Evolutionary conservation across 2,113 vertebrate genomes (phyloP), one percentile per base, ranked within the genome.

Genomic region (Burhinus bistriatus): DNA sequence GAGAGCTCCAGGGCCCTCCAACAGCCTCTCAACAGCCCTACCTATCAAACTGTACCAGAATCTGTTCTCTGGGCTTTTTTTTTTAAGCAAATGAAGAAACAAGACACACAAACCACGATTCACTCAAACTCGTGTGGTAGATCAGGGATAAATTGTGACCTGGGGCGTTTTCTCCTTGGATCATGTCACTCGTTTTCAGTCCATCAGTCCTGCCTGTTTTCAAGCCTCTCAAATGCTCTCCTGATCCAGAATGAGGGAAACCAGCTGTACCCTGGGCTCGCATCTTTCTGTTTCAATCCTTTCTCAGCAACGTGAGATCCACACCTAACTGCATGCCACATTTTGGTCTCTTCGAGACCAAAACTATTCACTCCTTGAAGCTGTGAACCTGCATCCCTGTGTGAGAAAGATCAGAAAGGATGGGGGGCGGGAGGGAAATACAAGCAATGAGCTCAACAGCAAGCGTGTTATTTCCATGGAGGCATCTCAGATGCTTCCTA

Each of bases 341-440:
- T 16, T 45, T 49, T 29, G 44, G 49, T 54, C 69, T 58, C 76
- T 70, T 68, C 5, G 5, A 70, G 38, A 44, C 22, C 66, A 18
- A 76, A 95, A 9, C 26, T 75, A 78, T 83, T 27, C 22, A 2
- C 11, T 87, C 57, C 89, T 77, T 42, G 61, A 45, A 96, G 82
- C 23, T 1, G 5, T 45, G 52, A 82, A 36, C 84, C 57, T 36
- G 42, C 38, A 20, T 61, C 77, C 78, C 78, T 93, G 90, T 36
- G 61, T 76, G 30, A 85, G 79, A 94, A 97, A 91, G 75, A 83
- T 89, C 91, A 91, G 83, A 73, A 88, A 83, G 91, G 90, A 96
- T 44, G 14, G 54, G 52, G 54, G 42, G 54, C 29, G 12, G 57
- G 73, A n/a, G 69, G 83, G 96, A 97, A 40, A 95, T 83, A 87